Percentiles rank a stretch among this genome's conserved stretches.
Evolutionary conservation across 1,140 invertebrate genomes (phyloP).

Genomic region (Zaprionus vittiger): DNA sequence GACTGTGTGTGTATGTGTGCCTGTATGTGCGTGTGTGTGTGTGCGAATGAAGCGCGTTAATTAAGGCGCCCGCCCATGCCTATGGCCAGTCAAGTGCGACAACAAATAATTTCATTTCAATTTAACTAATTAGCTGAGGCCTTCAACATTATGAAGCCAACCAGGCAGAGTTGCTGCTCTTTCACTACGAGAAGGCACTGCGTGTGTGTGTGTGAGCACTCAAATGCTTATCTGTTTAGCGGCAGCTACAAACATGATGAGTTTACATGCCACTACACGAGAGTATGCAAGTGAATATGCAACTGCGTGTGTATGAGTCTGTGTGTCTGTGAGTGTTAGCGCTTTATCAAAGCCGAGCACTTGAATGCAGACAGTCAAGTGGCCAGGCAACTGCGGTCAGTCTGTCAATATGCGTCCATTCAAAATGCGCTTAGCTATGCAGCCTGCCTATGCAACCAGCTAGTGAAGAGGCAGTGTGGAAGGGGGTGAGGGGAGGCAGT

Average conservation of each 20-base stretch:
- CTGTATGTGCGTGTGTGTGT: slow-evolving; percentile 18
- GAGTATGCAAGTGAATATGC: background rate
- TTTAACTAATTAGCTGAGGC: slow-evolving; percentile 82
- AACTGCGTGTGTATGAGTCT: slow-evolving; percentile 8
- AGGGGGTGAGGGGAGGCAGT: background rate
- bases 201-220: slow-evolving; percentile 44
- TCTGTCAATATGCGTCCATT: slow-evolving; percentile 68
- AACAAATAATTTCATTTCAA: slow-evolving; percentile 84
- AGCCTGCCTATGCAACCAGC: slow-evolving; percentile 9
- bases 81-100: slow-evolving; percentile 82
- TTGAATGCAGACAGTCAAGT: slow-evolving; percentile 77
- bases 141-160: slow-evolving; percentile 68
- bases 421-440: slow-evolving; percentile 71
- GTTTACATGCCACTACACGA: slow-evolving; percentile 31
- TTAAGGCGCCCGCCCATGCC: slow-evolving; percentile 75
- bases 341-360: slow-evolving; percentile 66
- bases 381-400: slow-evolving; percentile 67
- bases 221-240: slow-evolving; percentile 74
- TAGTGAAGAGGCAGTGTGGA: background rate
- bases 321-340: slow-evolving; percentile 27
- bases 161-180: slow-evolving; percentile 22
- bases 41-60: slow-evolving; percentile 68
- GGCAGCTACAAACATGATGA: slow-evolving; percentile 59
- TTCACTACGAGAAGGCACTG: slow-evolving; percentile 11
- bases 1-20: background rate